phyloP scores from a whole-genome alignment of 2,113 vertebrate genomes.

The Promerops cafer region DNA sequence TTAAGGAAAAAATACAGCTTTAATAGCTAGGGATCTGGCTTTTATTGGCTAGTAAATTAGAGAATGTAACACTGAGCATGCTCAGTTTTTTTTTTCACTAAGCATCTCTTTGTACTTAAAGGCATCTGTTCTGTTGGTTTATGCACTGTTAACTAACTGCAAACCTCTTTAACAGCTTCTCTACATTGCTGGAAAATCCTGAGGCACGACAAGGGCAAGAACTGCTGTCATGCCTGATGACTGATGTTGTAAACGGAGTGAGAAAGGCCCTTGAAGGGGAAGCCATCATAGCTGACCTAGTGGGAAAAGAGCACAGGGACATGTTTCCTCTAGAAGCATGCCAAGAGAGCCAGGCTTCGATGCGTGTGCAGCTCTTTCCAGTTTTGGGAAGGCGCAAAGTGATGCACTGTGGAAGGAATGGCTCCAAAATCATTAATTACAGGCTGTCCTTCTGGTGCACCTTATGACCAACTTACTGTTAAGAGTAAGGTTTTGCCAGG shows the following conservation, averaged over 20 bases:
- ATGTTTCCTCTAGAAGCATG: not conserved
- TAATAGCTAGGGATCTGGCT: conserved; percentile 9
- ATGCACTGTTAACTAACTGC: conserved; percentile 40
- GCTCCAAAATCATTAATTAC: conserved; percentile 57
- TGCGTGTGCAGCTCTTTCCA: not conserved
- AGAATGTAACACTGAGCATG: conserved; percentile 2
- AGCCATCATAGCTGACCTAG: conserved; percentile 33
- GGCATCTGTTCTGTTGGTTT: conserved; percentile 17
- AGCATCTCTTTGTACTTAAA: not conserved
- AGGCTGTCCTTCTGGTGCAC: conserved; percentile 36
- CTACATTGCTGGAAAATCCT: conserved; percentile 22
- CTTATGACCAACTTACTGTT: not conserved
- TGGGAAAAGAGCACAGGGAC: conserved; percentile 25
- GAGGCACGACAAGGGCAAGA: conserved; percentile 10
- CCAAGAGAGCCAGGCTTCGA: conserved; percentile 12
- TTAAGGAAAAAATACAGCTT: conserved; percentile 26
- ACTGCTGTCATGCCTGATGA: not conserved
- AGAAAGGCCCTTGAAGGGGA: conserved; percentile 31
- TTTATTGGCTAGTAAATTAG: conserved; percentile 22
- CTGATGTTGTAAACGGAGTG: conserved; percentile 23
- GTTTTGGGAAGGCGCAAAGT: conserved; percentile 34
- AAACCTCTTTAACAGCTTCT: conserved; percentile 43
- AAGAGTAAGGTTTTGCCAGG: not conserved
- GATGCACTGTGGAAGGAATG: conserved; percentile 18
- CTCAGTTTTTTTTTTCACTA: not conserved